Evolutionary conservation across 2,888 invertebrate genomes (phyloP).

Genomic region (Archips crataeganus): DNA sequence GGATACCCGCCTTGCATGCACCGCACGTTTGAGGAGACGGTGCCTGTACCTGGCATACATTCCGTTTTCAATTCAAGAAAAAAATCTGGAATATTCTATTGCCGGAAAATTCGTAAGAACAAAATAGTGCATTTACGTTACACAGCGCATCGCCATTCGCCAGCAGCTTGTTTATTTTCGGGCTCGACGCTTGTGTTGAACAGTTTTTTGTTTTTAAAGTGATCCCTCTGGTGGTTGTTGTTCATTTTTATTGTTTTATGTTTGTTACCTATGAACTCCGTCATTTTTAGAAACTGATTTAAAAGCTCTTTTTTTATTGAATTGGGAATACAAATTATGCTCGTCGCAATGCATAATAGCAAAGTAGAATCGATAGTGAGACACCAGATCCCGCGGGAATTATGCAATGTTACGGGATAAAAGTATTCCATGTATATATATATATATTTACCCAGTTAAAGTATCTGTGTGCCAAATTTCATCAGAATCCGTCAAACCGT

Average conservation of each 20-base stretch:
- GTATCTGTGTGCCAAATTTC: no score
- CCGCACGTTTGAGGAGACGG: slow-evolving; percentile 24
- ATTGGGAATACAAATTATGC: no score
- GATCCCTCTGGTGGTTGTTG: background rate
- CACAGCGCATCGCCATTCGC: background rate
- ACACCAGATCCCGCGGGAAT: no score
- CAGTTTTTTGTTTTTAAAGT: background rate
- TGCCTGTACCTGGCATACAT: slow-evolving; percentile 28
- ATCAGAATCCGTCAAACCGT: no score
- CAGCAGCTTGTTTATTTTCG: background rate
- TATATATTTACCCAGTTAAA: no score
- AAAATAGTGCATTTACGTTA: background rate
- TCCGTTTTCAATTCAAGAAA: slow-evolving; percentile 39
- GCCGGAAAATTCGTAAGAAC: slow-evolving; percentile 6
- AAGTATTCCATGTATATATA: no score
- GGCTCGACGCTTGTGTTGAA: background rate
- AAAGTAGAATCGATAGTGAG: no score
- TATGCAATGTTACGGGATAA: no score
- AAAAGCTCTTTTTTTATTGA: no score
- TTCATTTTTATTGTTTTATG: background rate
- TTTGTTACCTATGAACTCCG: no score
- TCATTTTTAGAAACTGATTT: no score
- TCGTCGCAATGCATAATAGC: no score
- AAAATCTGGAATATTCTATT: slow-evolving; percentile 14
- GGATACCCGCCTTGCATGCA: slow-evolving; percentile 31